These are phyloP conservation scores for Cyprinus carpio DNA, from an alignment of 2,113 vertebrate genomes.

Conservation along the genomic window DNA sequence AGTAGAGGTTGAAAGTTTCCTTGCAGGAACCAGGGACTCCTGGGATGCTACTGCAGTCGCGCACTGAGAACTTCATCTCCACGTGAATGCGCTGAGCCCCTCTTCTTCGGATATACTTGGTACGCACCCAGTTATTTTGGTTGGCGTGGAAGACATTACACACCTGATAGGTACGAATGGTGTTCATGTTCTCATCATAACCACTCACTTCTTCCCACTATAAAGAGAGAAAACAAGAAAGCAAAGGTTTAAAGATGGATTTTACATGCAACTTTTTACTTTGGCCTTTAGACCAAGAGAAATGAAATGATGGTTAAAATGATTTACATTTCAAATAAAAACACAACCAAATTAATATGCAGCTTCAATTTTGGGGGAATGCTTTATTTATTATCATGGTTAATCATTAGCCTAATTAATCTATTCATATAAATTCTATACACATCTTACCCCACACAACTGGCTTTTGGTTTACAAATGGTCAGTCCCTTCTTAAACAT, in stretches of 20 bases:
- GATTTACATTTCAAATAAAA: no score
- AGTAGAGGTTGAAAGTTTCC: constrained; percentile 98
- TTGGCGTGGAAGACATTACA: constrained; percentile 97
- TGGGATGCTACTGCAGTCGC: constrained; percentile 98
- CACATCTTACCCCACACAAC: background rate
- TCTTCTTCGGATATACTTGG: constrained; percentile 90
- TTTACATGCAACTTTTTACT: background rate
- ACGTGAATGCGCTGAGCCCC: constrained; percentile 95
- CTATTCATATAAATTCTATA: background rate
- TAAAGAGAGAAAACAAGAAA: constrained; percentile 51
- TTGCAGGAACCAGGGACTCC: constrained; percentile 97
- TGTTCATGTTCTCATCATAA: constrained; percentile 99
- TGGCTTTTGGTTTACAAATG: constrained; percentile 13
- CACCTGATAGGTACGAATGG: constrained; percentile 97
- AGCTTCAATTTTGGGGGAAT: background rate
- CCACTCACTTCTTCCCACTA: constrained; percentile 99
- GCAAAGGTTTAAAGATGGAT: background rate
- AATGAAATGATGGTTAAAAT: no score
- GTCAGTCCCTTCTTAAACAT: background rate
- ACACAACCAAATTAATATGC: no score
- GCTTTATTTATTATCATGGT: background rate
- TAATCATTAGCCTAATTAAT: background rate
- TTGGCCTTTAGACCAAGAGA: background rate
- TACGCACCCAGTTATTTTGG: constrained; percentile 99
- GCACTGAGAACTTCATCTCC: constrained; percentile 98